Conservation (phyloP, 2,113 vertebrate genomes). For the Thalassoma bifasciatum region DNA sequence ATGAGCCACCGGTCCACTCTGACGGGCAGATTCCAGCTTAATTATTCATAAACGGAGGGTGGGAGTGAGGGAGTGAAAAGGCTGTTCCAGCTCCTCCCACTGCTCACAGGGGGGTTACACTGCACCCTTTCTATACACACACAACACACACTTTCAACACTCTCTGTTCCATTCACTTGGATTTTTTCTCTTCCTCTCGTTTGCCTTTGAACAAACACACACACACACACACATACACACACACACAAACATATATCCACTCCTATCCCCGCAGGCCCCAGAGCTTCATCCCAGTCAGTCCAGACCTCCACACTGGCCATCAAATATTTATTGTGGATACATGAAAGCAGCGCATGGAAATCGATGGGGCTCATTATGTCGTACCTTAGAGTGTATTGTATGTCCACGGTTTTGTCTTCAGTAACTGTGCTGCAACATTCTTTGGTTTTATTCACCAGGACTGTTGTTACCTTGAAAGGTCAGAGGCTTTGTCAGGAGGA, state of each 20-base stretch:
- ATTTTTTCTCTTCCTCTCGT: too few species aligned
- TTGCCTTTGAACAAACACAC: constrained; percentile 39
- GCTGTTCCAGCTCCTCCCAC: constrained; percentile 62
- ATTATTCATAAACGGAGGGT: constrained; percentile 79
- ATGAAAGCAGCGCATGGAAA: constrained; percentile 78
- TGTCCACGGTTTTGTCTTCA: not conserved
- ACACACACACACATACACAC: constrained; percentile 30
- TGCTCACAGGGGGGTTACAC: constrained; percentile 69
- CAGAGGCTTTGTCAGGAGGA: not conserved
- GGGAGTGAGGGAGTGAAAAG: constrained; percentile 34
- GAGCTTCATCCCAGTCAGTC: constrained; percentile 50
- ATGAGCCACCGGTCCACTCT: constrained; percentile 70
- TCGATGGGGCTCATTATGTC: constrained; percentile 77
- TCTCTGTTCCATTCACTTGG: too few species aligned
- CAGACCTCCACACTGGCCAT: constrained; percentile 66
- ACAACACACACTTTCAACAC: too few species aligned
- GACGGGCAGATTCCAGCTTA: constrained; percentile 70
- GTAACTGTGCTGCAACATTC: not conserved
- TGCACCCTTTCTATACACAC: constrained; percentile 29
- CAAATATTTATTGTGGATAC: constrained; percentile 81
- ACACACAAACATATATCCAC: constrained; percentile 30
- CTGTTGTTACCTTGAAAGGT: not conserved
- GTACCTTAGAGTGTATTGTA: constrained; percentile 19
- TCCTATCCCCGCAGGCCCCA: constrained; percentile 56
- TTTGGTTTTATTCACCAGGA: not conserved